Conservation (phyloP, 2,797 vertebrate species). For the Phataginus tricuspis region DNA sequence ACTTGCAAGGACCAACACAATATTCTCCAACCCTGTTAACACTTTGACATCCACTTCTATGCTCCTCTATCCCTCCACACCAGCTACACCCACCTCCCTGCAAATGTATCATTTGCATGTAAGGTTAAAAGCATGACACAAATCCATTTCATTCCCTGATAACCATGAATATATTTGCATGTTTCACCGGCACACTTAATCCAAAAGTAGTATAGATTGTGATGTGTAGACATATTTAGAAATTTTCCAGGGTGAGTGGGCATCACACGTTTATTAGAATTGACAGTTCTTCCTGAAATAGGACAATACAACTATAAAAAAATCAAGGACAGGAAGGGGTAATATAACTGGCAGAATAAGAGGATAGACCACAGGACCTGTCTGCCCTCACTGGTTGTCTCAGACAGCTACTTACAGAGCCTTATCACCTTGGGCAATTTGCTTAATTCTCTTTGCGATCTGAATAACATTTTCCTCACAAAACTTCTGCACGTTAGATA, state of each 20-base stretch:
- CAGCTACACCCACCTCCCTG: background rate
- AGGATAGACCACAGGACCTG: background rate
- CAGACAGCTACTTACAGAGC: too few species aligned
- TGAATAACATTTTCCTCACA: background rate
- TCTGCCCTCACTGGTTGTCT: background rate
- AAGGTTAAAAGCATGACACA: constrained; percentile 78
- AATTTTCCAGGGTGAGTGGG: constrained; percentile 69
- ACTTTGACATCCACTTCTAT: background rate
- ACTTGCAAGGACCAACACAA: background rate
- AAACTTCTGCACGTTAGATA: background rate
- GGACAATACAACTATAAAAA: background rate
- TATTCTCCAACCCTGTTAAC: background rate
- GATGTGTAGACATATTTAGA: constrained; percentile 76
- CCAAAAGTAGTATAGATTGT: constrained; percentile 67
- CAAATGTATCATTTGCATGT: background rate
- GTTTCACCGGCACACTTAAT: constrained; percentile 77
- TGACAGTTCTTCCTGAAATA: background rate
- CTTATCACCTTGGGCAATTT: background rate
- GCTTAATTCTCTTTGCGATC: background rate
- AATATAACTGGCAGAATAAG: background rate
- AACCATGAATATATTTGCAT: constrained; percentile 77
- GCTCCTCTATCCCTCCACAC: background rate
- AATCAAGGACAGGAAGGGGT: background rate
- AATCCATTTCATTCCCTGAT: constrained; percentile 72
- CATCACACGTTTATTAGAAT: constrained; percentile 20